A percentile compares a stretch with the other conserved stretches of the same genome.
Evolutionary conservation across 2,113 vertebrate genomes (phyloP).

Genomic region (Gadus chalcogrammus): DNA sequence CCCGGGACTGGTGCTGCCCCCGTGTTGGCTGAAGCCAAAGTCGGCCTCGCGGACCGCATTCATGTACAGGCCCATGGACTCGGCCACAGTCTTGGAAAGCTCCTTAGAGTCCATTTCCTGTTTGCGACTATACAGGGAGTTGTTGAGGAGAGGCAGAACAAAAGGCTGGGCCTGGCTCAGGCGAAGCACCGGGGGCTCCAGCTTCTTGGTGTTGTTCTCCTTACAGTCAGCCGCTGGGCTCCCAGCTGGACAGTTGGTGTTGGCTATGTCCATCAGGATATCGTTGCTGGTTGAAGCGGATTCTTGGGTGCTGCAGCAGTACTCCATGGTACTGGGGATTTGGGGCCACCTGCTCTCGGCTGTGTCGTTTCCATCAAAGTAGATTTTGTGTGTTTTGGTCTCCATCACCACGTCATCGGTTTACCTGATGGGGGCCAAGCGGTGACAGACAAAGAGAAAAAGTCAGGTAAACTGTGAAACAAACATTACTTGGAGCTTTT

Average conservation of each 20-base stretch:
- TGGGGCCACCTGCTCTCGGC: constrained; percentile 87
- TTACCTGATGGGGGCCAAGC: constrained; percentile 51
- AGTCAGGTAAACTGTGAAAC: neutral
- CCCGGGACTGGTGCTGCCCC: constrained; percentile 74
- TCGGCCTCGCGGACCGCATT: constrained; percentile 90
- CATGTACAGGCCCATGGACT: constrained; percentile 99
- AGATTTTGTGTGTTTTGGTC: constrained; percentile 96
- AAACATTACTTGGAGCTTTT: constrained; percentile 1
- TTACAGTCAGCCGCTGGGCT: constrained; percentile 72
- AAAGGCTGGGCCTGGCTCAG: constrained; percentile 79
- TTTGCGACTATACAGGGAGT: constrained; percentile 75
- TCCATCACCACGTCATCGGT: constrained; percentile 86
- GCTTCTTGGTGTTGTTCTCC: constrained; percentile 83
- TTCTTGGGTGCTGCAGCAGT: constrained; percentile 73
- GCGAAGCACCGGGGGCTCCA: constrained; percentile 77
- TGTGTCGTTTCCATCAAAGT: constrained; percentile 86
- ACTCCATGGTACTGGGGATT: constrained; percentile 80
- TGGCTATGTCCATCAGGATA: constrained; percentile 88
- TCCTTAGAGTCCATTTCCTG: constrained; percentile 92
- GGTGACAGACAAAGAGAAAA: neutral
- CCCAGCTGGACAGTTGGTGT: constrained; percentile 77
- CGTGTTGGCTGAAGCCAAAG: constrained; percentile 83
- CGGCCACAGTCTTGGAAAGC: constrained; percentile 92
- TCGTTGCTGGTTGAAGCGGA: constrained; percentile 74
- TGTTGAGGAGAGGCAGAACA: constrained; percentile 79